Evolutionary conservation across 1,140 invertebrate genomes (phyloP).

Genomic region (Nebria ingens): DNA sequence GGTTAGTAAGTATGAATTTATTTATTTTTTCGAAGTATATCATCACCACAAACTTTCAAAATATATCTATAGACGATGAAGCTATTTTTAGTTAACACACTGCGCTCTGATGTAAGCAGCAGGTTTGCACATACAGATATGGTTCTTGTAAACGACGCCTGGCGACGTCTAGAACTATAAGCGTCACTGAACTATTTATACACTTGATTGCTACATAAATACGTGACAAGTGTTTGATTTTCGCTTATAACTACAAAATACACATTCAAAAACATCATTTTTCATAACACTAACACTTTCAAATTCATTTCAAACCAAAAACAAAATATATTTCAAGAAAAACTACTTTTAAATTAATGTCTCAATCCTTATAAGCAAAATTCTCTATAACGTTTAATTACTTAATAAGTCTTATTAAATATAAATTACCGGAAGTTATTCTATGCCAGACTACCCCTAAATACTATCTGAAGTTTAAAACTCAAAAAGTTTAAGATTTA

Average conservation of each 20-base stretch:
- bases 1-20: background rate
- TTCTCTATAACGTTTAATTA: background rate
- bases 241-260: background rate
- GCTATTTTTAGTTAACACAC: background rate
- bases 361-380: background rate
- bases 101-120: background rate
- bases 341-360: no score
- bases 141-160: background rate
- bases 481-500: no score
- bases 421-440: background rate
- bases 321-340: no score
- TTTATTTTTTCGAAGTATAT: background rate
- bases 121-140: slow-evolving; percentile 3
- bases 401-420: background rate
- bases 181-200: background rate
- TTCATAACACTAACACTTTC: no score
- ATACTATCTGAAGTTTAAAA: no score
- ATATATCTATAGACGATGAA: background rate
- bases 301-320: no score
- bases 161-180: background rate
- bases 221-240: background rate
- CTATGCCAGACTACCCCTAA: background rate
- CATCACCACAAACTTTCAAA: no score
- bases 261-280: no score
- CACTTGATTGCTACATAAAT: background rate